phyloP scores from a whole-genome alignment of 1,140 invertebrate genomes.

The Hyles vespertilio region DNA sequence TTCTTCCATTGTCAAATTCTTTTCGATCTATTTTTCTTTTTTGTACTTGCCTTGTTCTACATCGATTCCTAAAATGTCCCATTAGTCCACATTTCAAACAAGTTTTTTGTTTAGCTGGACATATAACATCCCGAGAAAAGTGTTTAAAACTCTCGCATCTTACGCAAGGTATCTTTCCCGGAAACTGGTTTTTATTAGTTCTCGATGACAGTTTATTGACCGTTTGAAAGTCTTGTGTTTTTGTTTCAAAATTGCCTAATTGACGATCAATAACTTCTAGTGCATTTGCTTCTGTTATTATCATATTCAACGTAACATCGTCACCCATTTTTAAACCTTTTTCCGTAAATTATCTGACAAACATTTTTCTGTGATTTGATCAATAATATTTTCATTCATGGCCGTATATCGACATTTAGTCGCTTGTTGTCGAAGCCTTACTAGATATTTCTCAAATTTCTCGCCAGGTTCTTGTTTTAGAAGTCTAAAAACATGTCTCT shows the following conservation, averaged over 20 bases:
- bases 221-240: slow-evolving; percentile 11
- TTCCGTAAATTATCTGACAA: slow-evolving; percentile 20
- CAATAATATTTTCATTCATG: slow-evolving; percentile 20
- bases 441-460: slow-evolving; percentile 27
- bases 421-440: slow-evolving; percentile 25
- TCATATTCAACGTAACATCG: slow-evolving; percentile 20
- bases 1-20: slow-evolving; percentile 4
- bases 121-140: not conserved
- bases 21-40: slow-evolving; percentile 19
- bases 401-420: slow-evolving; percentile 22
- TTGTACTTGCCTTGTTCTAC: slow-evolving; percentile 13
- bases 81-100: no score
- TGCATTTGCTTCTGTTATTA: slow-evolving; percentile 28
- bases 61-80: slow-evolving; percentile 3
- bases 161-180: slow-evolving; percentile 9
- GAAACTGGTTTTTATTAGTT: slow-evolving; percentile 7
- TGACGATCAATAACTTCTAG: slow-evolving; percentile 25
- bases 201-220: slow-evolving; percentile 15
- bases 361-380: slow-evolving; percentile 28
- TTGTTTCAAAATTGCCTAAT: slow-evolving; percentile 20
- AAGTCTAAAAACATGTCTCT: slow-evolving; percentile 23
- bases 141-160: slow-evolving; percentile 22
- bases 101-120: no score
- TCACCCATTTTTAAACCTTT: slow-evolving; percentile 28
- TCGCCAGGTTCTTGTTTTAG: slow-evolving; percentile 23